Evolutionary conservation across 2,888 invertebrate species (phyloP).

Genomic region (Tenthredo notha): DNA sequence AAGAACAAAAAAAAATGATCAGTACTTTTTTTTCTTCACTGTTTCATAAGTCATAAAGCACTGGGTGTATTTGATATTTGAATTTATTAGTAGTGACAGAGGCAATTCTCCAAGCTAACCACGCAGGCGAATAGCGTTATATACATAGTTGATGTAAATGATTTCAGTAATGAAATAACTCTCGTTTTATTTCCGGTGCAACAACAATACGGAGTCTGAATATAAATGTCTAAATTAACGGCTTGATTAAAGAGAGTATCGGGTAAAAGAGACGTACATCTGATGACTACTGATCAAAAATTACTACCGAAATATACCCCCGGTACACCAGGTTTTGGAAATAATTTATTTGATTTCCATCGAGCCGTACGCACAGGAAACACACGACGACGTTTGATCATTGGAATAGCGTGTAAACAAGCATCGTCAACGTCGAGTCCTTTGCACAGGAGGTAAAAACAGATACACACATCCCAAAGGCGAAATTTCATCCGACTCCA

Average conservation of each 20-base stretch:
- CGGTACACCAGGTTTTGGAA: neutral
- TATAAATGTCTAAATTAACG: slow-evolving; percentile 11
- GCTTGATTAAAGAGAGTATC: slow-evolving; percentile 14
- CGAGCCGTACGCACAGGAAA: neutral
- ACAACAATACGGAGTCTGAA: slow-evolving; percentile 17
- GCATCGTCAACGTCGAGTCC: neutral
- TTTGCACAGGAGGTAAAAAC: neutral
- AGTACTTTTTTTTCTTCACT: neutral
- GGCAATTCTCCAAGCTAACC: neutral
- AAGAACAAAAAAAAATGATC: neutral
- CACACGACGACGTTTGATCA: slow-evolving; percentile 6
- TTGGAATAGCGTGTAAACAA: slow-evolving; percentile 18
- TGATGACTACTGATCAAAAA: slow-evolving; percentile 30
- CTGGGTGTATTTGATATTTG: neutral
- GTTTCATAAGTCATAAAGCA: too few relatives aligned
- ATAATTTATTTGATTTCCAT: slow-evolving; percentile 11
- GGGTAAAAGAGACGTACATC: neutral
- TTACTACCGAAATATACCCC: neutral
- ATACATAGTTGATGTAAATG: neutral
- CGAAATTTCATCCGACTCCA: neutral
- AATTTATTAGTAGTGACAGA: slow-evolving; percentile 26
- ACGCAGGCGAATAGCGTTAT: neutral
- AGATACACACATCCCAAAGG: neutral
- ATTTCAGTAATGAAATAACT: slow-evolving; percentile 13
- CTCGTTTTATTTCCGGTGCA: slow-evolving; percentile 4